Evolutionary conservation across 2,888 invertebrate species (phyloP).

Genomic region (Rhabditoides inermis): DNA sequence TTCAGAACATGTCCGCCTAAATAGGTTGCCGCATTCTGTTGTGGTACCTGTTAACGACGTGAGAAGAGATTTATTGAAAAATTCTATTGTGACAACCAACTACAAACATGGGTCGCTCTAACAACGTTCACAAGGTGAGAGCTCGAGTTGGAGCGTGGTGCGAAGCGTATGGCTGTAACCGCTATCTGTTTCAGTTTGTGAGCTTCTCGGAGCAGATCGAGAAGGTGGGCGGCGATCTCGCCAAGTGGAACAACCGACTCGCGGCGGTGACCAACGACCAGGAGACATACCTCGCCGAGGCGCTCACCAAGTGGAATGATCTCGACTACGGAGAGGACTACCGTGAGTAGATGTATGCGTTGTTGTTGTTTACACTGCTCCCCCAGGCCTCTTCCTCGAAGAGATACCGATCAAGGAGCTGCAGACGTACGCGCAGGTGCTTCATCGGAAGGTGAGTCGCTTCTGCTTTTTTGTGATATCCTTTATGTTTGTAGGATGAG

Average conservation of each 20-base stretch:
- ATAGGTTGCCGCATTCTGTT: too few relatives aligned
- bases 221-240: conserved; percentile 76
- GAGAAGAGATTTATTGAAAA: too few relatives aligned
- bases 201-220: conserved; percentile 76
- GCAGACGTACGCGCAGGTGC: conserved; percentile 71
- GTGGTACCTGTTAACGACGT: too few relatives aligned
- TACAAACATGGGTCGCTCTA: too few relatives aligned
- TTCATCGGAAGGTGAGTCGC: conserved; percentile 63
- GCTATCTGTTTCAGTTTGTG: conserved; percentile 20
- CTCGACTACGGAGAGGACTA: conserved; percentile 67
- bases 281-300: conserved; percentile 70
- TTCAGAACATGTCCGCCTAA: too few relatives aligned
- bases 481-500: conserved; percentile 6
- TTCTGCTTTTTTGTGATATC: conserved; percentile 3
- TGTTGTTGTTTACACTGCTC: conserved; percentile 16
- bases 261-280: conserved; percentile 60
- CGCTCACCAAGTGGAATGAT: conserved; percentile 78
- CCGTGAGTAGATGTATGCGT: conserved; percentile 61
- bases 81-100: too few relatives aligned
- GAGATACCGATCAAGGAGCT: conserved; percentile 67
- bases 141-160: too few relatives aligned
- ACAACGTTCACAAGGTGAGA: too few relatives aligned
- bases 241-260: conserved; percentile 10
- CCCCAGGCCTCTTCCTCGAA: conserved; percentile 65
- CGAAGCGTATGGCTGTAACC: too few relatives aligned